Evolutionary conservation across 1,140 invertebrate genomes (phyloP), one percentile per base, ranked within the genome.

Genomic region (Calosoma granatense): DNA sequence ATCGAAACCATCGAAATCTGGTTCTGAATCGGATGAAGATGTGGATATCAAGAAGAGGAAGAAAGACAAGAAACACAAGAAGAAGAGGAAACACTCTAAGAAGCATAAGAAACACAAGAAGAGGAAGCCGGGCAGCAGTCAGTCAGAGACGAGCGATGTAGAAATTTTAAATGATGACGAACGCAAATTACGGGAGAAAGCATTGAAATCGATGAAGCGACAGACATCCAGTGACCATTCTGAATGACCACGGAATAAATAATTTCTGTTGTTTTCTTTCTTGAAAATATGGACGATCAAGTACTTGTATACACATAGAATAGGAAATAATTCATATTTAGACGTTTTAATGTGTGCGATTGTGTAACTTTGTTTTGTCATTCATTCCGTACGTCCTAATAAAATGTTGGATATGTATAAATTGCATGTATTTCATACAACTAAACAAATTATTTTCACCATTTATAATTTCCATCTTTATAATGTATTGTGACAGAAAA

Each of bases 141-240:
- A 81, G 58, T 79, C 79, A 17, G 79, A 81, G 56, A 78, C 76
- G 58, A 78, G 76, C 64, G 80, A 82, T 59, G 74, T 74, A 20
- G 80, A 86, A 43, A 70, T 74, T 14, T 69, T 81, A 43, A 83
- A 83, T 65, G 90, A 93, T 65, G 88, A 92, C 74, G 90, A 93
- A 67, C 89, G 87, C 67, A 89, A 88, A 72, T 76, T 94, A 60
- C 78, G 91, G n/a, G 90, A 93, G 70, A 84, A 88, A 63, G 91
- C 90, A 23, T 73, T 94, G 2, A 82, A 83, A 64, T 85, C 82
- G 0, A 85, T 86, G 82, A 85, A 85, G 69, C 77, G 69, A 59
- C 68, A 70, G 53, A 67, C 68, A 53, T 70, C 68, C 52, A 70
- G 68, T 61, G 70, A 71, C 55, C 70, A 71, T 55, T 71, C 70